phyloP scores from a whole-genome alignment of 37 sponge, comb jelly and placozoan species.

The Eunapius fragilis region DNA sequence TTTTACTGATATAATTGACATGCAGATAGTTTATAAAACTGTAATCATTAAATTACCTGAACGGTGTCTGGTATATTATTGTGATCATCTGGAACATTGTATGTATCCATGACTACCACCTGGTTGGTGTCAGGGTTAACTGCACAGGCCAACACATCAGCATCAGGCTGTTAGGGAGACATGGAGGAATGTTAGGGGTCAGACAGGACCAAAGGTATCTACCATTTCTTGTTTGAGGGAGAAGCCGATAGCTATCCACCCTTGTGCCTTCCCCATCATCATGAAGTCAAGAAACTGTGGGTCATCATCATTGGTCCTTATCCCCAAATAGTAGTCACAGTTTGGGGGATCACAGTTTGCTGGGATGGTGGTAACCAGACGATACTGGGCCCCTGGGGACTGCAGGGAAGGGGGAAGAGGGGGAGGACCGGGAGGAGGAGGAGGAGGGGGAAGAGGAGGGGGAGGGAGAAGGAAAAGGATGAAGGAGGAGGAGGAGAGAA shows the following conservation, averaged over 20 bases:
- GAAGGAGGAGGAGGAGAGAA: not conserved
- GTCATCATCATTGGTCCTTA: slow-evolving; percentile 10
- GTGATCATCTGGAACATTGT: not conserved
- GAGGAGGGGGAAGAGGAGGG: slow-evolving; percentile 4
- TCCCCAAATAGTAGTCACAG: slow-evolving; percentile 10
- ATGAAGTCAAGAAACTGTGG: slow-evolving; percentile 10
- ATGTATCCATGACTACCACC: not conserved
- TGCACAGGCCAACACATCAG: not conserved
- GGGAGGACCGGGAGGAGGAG: not conserved
- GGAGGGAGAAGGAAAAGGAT: not conserved
- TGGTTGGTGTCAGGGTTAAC: not conserved
- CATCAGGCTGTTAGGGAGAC: not conserved
- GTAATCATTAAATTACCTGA: not conserved
- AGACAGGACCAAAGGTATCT: not conserved
- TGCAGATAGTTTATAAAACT: too few relatives aligned
- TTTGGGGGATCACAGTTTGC: not conserved
- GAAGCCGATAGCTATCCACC: slow-evolving; percentile 32
- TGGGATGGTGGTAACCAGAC: not conserved
- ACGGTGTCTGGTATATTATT: not conserved
- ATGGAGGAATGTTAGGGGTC: not conserved
- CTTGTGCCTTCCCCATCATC: slow-evolving; percentile 7
- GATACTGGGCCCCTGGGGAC: slow-evolving; percentile 9
- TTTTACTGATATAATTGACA: too few relatives aligned
- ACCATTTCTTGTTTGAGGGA: slow-evolving; percentile 9
- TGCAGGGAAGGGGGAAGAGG: not conserved